phyloP scores from a whole-genome alignment of 2,797 vertebrate genomes.

The Glossophaga mutica region DNA sequence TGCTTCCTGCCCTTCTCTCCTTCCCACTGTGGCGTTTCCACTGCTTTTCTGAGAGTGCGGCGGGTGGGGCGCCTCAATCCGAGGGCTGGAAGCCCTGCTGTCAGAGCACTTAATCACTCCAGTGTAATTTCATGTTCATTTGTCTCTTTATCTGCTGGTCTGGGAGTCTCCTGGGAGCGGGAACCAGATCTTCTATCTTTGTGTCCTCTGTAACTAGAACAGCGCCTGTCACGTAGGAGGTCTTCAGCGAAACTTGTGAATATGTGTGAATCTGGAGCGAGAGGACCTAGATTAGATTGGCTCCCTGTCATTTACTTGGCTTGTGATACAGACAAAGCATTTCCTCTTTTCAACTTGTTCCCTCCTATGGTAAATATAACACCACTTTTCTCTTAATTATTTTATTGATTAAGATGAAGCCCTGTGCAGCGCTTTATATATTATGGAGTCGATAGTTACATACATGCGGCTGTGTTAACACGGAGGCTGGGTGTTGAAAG shows the following conservation, averaged over 20 bases:
- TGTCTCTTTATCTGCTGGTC: background rate
- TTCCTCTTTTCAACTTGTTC: background rate
- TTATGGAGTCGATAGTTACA: background rate
- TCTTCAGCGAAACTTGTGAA: background rate
- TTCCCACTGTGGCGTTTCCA: background rate
- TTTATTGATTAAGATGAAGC: background rate
- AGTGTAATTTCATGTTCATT: background rate
- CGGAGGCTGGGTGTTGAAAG: background rate
- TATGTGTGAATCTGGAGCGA: background rate
- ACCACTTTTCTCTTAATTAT: background rate
- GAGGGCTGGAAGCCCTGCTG: background rate
- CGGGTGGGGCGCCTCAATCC: background rate
- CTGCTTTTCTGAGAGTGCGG: background rate
- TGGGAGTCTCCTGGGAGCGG: background rate
- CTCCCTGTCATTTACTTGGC: background rate
- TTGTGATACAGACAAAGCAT: background rate
- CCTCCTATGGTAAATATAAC: background rate
- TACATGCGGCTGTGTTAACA: background rate
- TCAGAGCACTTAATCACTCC: constrained; percentile 15
- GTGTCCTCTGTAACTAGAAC: background rate
- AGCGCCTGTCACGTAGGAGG: background rate
- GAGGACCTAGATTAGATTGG: no score
- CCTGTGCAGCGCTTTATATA: background rate
- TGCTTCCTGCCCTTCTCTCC: background rate
- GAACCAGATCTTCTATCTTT: background rate